Conservation (phyloP, 2,797 vertebrate genomes). For the Artibeus jamaicensis region DNA sequence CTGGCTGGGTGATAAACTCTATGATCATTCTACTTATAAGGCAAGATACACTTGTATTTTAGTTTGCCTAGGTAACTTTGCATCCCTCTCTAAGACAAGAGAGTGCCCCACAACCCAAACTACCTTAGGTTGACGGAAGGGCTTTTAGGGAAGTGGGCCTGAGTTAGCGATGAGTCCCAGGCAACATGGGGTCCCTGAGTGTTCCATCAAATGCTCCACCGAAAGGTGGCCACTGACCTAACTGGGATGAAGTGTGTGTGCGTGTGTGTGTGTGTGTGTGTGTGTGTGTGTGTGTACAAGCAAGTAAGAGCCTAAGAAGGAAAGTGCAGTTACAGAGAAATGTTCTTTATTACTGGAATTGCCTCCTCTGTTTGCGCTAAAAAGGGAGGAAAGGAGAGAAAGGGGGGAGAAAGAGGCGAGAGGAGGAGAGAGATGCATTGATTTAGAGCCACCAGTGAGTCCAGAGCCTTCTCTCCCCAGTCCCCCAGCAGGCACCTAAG, state of each 20-base stretch:
- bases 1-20: background rate
- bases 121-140: background rate
- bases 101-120: too few relatives aligned
- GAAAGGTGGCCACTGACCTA: background rate
- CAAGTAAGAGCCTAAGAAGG: background rate
- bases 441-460: background rate
- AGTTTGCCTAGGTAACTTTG: background rate
- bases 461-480: background rate
- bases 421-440: background rate
- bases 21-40: background rate
- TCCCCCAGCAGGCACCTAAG: background rate
- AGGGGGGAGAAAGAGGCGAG: background rate
- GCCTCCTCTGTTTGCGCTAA: background rate
- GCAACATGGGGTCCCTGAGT: background rate
- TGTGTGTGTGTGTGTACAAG: background rate
- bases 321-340: background rate
- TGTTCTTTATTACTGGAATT: background rate
- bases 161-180: background rate
- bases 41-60: background rate
- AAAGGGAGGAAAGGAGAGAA: background rate
- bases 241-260: background rate
- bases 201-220: background rate
- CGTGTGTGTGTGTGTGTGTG: background rate
- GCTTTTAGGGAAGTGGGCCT: background rate
- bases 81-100: background rate